Percentiles rank a stretch among this genome's conserved stretches.
Conservation (phyloP, 2,888 invertebrate species). For the Dugesia japonica region DNA sequence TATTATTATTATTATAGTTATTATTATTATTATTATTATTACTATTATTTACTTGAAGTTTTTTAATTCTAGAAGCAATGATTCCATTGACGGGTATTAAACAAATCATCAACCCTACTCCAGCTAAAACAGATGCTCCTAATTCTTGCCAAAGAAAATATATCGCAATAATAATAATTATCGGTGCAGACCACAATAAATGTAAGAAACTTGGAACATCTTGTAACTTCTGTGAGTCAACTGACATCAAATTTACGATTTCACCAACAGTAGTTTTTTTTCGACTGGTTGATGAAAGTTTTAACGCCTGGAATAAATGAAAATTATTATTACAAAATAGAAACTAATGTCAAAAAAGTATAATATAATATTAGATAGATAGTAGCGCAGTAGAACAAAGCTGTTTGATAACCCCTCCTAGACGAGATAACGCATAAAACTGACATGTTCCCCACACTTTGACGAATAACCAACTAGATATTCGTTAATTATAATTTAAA, state of each 20-base stretch:
- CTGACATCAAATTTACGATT: slow-evolving; percentile 50
- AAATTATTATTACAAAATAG: too few relatives aligned
- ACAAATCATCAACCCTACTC: slow-evolving; percentile 78
- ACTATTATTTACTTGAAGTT: slow-evolving; percentile 40
- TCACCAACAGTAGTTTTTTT: slow-evolving; percentile 47
- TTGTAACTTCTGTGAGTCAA: slow-evolving; percentile 48
- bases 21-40: not conserved
- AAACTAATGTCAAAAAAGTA: too few relatives aligned
- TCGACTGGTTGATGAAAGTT: slow-evolving; percentile 36
- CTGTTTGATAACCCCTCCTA: too few relatives aligned
- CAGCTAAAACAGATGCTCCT: slow-evolving; percentile 69
- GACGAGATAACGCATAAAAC: too few relatives aligned
- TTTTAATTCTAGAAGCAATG: slow-evolving; percentile 42
- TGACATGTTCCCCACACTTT: too few relatives aligned
- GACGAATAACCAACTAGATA: too few relatives aligned
- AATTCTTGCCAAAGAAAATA: slow-evolving; percentile 47
- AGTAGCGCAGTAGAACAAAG: too few relatives aligned
- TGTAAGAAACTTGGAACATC: slow-evolving; percentile 38
- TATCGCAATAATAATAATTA: slow-evolving; percentile 40
- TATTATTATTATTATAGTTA: too few relatives aligned
- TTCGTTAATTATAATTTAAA: too few relatives aligned
- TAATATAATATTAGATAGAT: too few relatives aligned
- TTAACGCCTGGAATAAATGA: slow-evolving; percentile 39
- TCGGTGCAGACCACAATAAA: slow-evolving; percentile 39
- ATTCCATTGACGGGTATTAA: slow-evolving; percentile 55